These are phyloP conservation scores for Romanogobio albipinnatus DNA, from an alignment of 2,113 vertebrate species.

Conservation along the genomic window DNA sequence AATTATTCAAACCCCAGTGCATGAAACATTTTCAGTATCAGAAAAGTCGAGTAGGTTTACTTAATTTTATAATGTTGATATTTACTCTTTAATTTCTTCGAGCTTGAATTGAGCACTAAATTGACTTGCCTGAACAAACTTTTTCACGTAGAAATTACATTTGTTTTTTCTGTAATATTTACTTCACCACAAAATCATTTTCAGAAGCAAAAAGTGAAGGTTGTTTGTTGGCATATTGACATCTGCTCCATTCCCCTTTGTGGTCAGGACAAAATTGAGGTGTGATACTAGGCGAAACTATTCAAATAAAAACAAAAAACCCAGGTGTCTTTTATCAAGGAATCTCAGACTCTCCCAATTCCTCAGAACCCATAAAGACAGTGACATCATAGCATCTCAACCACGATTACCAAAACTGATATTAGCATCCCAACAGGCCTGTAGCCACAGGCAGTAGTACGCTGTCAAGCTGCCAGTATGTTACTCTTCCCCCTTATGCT, in stretches of 20 bases:
- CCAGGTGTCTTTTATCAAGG: background rate
- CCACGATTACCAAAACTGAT: background rate
- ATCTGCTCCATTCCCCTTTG: background rate
- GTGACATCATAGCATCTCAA: background rate
- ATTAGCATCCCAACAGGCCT: background rate
- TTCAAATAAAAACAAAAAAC: background rate
- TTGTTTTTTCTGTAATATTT: too few relatives aligned
- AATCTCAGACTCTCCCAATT: background rate
- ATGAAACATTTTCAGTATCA: too few relatives aligned
- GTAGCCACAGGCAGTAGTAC: conserved; percentile 14
- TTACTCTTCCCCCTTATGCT: background rate
- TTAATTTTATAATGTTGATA: too few relatives aligned
- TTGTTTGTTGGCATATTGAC: background rate
- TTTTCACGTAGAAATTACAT: too few relatives aligned
- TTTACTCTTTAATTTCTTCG: too few relatives aligned
- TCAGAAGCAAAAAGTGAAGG: background rate
- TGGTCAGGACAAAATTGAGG: background rate
- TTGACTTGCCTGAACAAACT: too few relatives aligned
- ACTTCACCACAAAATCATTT: too few relatives aligned
- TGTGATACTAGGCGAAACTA: background rate
- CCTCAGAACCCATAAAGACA: background rate
- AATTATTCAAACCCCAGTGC: too few relatives aligned
- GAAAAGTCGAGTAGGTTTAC: too few relatives aligned
- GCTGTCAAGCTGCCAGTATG: conserved; percentile 10
- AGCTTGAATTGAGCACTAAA: too few relatives aligned